These are phyloP conservation scores for Sarcophaga peregrina DNA, from an alignment of 1,140 invertebrate genomes.

Conservation along the genomic window DNA sequence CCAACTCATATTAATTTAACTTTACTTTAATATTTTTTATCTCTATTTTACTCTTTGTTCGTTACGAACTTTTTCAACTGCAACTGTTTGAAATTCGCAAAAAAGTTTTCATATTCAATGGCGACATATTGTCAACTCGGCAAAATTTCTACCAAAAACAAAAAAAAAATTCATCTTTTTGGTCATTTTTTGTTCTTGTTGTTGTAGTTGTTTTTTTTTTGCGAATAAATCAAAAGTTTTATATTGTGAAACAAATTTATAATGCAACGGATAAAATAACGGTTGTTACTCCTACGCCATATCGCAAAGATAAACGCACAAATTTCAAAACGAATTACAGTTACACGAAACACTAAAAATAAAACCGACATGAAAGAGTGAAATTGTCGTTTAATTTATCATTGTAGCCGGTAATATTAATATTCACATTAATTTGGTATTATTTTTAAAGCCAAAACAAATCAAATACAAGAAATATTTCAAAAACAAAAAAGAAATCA, in stretches of 20 bases:
- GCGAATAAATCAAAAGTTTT: slow-evolving; percentile 14
- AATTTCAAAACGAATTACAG: no score
- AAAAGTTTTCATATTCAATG: slow-evolving; percentile 8
- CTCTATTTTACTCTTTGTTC: no score
- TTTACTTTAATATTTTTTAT: neutral
- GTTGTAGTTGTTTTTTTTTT: no score
- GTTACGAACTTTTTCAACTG: neutral
- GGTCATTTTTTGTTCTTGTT: neutral
- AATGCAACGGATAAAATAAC: neutral
- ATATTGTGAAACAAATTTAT: neutral
- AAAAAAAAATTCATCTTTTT: neutral
- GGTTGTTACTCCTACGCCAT: neutral
- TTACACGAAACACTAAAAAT: no score
- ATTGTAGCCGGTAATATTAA: no score
- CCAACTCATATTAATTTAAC: slow-evolving; percentile 15
- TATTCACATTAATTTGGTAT: no score
- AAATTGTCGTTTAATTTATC: no score
- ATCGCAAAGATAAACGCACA: no score
- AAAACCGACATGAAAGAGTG: no score
- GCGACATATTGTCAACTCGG: slow-evolving; percentile 26
- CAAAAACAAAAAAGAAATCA: no score
- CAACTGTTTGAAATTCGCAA: slow-evolving; percentile 5
- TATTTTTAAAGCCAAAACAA: no score
- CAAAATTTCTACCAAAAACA: neutral
- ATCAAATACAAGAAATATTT: no score